Base-by-base conservation (phyloP, 2,797 vertebrate genomes). In the Oceanodroma leucorhoa region DNA sequence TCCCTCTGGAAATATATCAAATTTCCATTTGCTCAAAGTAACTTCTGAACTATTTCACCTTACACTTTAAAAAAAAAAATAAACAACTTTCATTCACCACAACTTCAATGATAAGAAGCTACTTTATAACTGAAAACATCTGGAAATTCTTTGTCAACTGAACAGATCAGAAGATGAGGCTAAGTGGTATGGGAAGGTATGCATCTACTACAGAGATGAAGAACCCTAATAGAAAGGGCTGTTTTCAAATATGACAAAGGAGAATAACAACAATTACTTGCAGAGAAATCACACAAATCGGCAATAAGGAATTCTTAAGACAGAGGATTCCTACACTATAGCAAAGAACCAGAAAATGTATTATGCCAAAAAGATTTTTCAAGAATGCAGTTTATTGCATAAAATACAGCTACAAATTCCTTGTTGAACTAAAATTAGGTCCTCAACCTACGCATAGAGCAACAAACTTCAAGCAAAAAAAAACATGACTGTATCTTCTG, bases 71-170 rank as follows among this genome's bases (percentile, higher is more conserved):
- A 86, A 70, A 67, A 57, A 58, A 18, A 64, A 81, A 51, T 8
- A 88, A 91, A 92, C 40, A 94, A 95, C 75, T 88, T 92, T 48
- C 83, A 87, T 95, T 94, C 73, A 77, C 45, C 89, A 93, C 73
- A 93, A 80, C 83, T 90, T 83, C 90, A 90, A 91, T 92, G 88
- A 83, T 85, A 94, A 94, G 93, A 95, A 95, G 90, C 72, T 90
- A 88, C 93, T 93, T 90, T 38, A 48, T 73, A 96, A 96, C 43
- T 84, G 92, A 95, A 96, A 96, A 96, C 95, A 97, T 96, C 89
- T 97, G 96, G 95, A 93, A 96, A 96, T 87, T 93, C 91, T 94
- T 91, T 85, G 83, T 87, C 91, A 90, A 64, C 55, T 73, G 43
- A 90, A 84, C 34, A 84, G 86, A 90, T 81, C 81, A 94, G 87